Conservation (phyloP, 2,113 vertebrate genomes). For the Psilopogon haemacephalus region DNA sequence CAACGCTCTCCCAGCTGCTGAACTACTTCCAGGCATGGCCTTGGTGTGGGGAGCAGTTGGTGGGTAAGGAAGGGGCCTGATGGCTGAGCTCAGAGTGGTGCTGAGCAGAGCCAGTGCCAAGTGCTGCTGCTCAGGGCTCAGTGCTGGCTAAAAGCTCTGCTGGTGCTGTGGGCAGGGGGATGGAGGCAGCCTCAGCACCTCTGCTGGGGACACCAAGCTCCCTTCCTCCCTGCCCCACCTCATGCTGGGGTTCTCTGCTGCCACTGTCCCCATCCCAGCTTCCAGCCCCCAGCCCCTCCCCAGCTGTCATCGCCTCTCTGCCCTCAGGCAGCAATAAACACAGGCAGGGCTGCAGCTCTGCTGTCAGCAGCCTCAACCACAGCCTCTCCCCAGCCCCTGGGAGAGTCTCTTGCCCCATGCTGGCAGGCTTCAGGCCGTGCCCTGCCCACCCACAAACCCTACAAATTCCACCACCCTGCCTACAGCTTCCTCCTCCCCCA, state of each 20-base stretch:
- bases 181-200: too few relatives aligned
- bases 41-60: too few relatives aligned
- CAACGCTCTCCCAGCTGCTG: neutral
- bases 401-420: neutral
- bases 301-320: neutral
- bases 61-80: too few relatives aligned
- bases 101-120: too few relatives aligned
- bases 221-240: too few relatives aligned
- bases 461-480: neutral
- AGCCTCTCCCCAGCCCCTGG: neutral
- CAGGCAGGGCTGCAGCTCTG: neutral
- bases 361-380: slow-evolving; percentile 47
- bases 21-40: neutral
- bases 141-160: too few relatives aligned
- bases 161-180: too few relatives aligned
- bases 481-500: neutral
- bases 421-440: neutral
- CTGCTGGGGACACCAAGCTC: neutral
- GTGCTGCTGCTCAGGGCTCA: too few relatives aligned
- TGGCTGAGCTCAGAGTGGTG: too few relatives aligned
- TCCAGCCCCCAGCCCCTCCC: neutral
- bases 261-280: too few relatives aligned
- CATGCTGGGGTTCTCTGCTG: too few relatives aligned
- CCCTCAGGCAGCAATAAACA: neutral
- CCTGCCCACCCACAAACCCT: neutral